These are phyloP conservation scores for Reticulitermes lucifugus DNA, from an alignment of 2,888 invertebrate species.

Conservation along the genomic window DNA sequence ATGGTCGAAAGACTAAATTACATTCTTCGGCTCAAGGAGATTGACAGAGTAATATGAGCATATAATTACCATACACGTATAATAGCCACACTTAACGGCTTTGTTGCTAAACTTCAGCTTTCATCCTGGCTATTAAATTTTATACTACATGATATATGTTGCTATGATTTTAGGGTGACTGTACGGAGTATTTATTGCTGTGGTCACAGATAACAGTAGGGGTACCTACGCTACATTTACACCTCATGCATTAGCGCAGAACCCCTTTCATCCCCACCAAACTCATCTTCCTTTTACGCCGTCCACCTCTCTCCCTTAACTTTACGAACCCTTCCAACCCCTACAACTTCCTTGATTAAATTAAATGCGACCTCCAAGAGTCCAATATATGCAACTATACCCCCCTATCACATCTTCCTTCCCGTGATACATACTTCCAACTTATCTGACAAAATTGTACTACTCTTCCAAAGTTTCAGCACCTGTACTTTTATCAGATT, in stretches of 20 bases:
- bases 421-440: not conserved
- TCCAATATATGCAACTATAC: not conserved
- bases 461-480: not conserved
- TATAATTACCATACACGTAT: no score
- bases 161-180: slow-evolving; percentile 28
- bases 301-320: slow-evolving; percentile 18
- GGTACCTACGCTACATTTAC: slow-evolving; percentile 61
- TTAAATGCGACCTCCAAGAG: slow-evolving; percentile 62
- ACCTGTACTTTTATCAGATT: not conserved
- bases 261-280: slow-evolving; percentile 47
- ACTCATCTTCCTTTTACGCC: not conserved
- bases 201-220: slow-evolving; percentile 43
- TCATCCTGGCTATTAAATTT: no score
- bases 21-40: no score
- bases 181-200: slow-evolving; percentile 51
- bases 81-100: no score
- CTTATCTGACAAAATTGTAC: not conserved
- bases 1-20: no score
- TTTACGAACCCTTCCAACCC: slow-evolving; percentile 49
- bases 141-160: not conserved
- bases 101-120: no score
- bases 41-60: no score
- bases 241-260: slow-evolving; percentile 62
- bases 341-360: slow-evolving; percentile 66
- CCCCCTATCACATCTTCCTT: slow-evolving; percentile 33